Percentiles rank a stretch among this genome's conserved stretches.
phyloP scores from a whole-genome alignment of 1,140 invertebrate genomes.

The Antheraea pernyi region DNA sequence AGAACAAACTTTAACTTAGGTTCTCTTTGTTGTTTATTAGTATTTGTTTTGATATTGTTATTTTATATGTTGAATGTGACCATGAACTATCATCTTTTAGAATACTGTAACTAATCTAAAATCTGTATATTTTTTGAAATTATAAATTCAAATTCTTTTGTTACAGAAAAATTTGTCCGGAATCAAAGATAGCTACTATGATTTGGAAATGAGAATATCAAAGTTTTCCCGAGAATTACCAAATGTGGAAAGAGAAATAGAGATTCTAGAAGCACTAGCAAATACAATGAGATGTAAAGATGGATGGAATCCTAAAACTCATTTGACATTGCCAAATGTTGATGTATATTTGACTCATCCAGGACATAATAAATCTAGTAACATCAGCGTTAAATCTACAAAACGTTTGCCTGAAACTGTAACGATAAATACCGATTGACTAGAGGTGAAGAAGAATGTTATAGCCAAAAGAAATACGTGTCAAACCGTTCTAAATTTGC shows the following conservation, averaged over 20 bases:
- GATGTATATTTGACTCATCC: conserved; percentile 20
- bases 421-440: conserved; percentile 18
- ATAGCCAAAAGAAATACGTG: conserved; percentile 20
- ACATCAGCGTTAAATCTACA: neutral
- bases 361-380: neutral
- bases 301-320: conserved; percentile 35
- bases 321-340: conserved; percentile 30
- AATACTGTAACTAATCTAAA: no score
- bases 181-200: conserved; percentile 46
- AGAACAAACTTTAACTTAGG: no score
- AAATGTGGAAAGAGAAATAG: conserved; percentile 56
- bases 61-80: no score
- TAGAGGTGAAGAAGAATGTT: conserved; percentile 14
- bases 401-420: neutral
- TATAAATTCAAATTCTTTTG: conserved; percentile 1
- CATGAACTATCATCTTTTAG: no score
- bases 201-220: conserved; percentile 48
- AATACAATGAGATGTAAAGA: conserved; percentile 38
- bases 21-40: no score
- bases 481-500: conserved; percentile 6
- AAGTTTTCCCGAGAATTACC: conserved; percentile 55
- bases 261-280: conserved; percentile 51
- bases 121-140: no score
- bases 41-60: no score
- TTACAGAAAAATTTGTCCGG: conserved; percentile 52